Base-by-base conservation (phyloP, 2,113 vertebrate genomes). In the Tetrax tetrax region DNA sequence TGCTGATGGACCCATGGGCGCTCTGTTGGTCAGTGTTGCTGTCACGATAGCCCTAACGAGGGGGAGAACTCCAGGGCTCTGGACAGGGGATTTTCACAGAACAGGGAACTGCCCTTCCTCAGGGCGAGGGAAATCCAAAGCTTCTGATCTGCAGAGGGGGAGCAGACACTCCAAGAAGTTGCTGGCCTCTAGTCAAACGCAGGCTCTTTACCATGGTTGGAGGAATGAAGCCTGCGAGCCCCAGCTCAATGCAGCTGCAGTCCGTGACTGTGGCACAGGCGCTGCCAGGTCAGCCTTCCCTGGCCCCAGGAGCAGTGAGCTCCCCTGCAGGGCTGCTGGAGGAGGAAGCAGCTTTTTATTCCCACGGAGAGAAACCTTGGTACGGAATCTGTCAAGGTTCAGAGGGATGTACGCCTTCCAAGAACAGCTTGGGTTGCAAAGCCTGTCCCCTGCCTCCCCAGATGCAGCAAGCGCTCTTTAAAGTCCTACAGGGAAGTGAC, bases 41-140 rank as follows among this genome's bases (percentile, higher is more conserved):
- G 48, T 66, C n/a, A 5, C 0, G 3, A 31, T 29, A 72, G 38
- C 57, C 38, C 45, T 60, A 24, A 25, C 0, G 0, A 38, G 38
- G 29, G 10, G 31, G 20, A 33, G 38, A 38, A 38, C 38, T 38
- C 38, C 38, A 38, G 38, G 38, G 38, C 38, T 38, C 38, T 38
- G 38, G 38, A 38, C 38, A 38, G 38, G 38, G 38, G 38, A 38
- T 38, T 38, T 38, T 38, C 38, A 38, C 38, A 38, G 38, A 31
- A 37, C 14, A 65, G 25, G 54, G 31, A 64, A 7, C 18, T 61
- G 18, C 31, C 8, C 19, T 31, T 82, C 31, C 45, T 48, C 7
- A 29, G 17, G n/a, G 33, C 31, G 1, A 24, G 14, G 50, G 69
- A 81, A 54, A 45, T 70, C 35, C 37, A 65, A 74, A 57, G 21